Evolutionary conservation across 1,140 invertebrate species (phyloP).

Genomic region (Drosophila ficusphila): DNA sequence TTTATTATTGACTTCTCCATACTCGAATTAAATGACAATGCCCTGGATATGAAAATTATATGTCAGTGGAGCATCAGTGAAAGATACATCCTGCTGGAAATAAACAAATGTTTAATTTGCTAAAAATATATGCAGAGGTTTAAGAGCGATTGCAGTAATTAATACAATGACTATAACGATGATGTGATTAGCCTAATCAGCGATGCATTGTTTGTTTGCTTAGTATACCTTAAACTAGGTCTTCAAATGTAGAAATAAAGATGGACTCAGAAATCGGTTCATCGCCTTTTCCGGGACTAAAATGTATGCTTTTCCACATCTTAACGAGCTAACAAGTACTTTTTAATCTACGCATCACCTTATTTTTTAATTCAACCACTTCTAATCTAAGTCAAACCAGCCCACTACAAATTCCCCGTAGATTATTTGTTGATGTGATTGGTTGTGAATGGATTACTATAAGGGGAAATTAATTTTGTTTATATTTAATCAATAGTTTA

Average conservation of each 20-base stretch:
- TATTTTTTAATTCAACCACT: background rate
- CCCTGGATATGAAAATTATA: slow-evolving; percentile 6
- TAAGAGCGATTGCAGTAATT: slow-evolving; percentile 2
- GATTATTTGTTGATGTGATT: background rate
- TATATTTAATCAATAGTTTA: slow-evolving; percentile 12
- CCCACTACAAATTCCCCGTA: background rate
- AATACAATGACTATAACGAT: slow-evolving; percentile 28
- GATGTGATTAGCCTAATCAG: slow-evolving; percentile 56
- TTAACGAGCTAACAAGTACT: background rate
- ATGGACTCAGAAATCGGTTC: slow-evolving; percentile 7
- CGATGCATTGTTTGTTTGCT: slow-evolving; percentile 56
- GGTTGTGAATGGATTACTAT: slow-evolving; percentile 16
- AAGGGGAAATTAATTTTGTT: slow-evolving; percentile 11
- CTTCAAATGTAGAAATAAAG: slow-evolving; percentile 50
- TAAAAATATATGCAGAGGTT: background rate
- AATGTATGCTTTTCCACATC: background rate
- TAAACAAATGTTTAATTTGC: slow-evolving; percentile 22
- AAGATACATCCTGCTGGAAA: background rate
- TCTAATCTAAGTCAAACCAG: background rate
- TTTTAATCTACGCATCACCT: background rate
- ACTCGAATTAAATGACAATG: slow-evolving; percentile 26
- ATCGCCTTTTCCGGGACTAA: background rate
- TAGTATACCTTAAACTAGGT: slow-evolving; percentile 51
- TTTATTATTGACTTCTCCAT: slow-evolving; percentile 19
- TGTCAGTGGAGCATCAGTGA: background rate